A percentile compares a stretch with the other conserved stretches of the same genome.
phyloP scores from a whole-genome alignment of 2,113 vertebrate species.

The Elgaria multicarinata region DNA sequence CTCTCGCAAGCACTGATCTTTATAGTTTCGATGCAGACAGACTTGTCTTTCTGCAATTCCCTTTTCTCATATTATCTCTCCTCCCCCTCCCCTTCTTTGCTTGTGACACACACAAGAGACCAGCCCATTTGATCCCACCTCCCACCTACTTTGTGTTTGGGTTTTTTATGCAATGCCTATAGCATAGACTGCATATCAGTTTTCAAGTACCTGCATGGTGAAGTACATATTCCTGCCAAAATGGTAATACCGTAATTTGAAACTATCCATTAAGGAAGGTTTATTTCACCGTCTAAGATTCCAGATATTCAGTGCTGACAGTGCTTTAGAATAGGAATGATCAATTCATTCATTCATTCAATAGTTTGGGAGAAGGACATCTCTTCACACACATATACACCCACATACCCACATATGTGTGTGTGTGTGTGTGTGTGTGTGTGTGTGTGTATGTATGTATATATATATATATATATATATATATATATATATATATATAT shows the following conservation, averaged over 20 bases:
- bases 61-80: slow-evolving; percentile 58
- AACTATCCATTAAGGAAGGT: neutral
- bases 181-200: neutral
- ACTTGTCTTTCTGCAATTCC: slow-evolving; percentile 52
- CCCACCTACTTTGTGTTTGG: slow-evolving; percentile 32
- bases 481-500: too few species aligned
- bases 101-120: neutral
- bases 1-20: slow-evolving; percentile 66
- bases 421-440: too few species aligned
- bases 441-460: too few species aligned
- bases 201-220: neutral
- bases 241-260: neutral
- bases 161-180: neutral
- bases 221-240: neutral
- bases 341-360: too few species aligned
- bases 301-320: neutral
- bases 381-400: too few species aligned
- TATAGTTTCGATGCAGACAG: slow-evolving; percentile 68
- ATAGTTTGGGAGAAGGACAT: too few species aligned
- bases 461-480: too few species aligned
- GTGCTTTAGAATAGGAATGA: neutral
- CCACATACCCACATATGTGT: too few species aligned
- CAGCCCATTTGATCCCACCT: neutral
- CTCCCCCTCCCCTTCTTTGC: slow-evolving; percentile 17
- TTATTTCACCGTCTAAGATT: neutral